Evolutionary conservation across 2,888 invertebrate genomes (phyloP).

Genomic region (Campaea margaritaria): DNA sequence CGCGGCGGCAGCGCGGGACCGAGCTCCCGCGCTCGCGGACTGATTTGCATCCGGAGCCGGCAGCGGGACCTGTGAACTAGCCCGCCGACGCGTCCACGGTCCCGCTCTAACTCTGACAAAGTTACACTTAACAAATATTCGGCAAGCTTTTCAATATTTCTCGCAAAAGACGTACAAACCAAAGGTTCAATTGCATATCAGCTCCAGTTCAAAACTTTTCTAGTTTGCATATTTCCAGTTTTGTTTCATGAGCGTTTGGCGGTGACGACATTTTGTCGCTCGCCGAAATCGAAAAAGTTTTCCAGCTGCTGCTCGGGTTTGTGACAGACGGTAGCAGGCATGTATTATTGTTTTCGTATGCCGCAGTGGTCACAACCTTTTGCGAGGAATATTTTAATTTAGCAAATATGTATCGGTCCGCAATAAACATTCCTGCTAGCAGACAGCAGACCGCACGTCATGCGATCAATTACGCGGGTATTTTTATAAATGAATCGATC

Average conservation of each 20-base stretch:
- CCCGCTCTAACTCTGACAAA: slow-evolving; percentile 2
- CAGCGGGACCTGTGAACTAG: background rate
- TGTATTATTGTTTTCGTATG: no score
- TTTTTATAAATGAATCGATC: slow-evolving; percentile 24
- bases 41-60: slow-evolving; percentile 23
- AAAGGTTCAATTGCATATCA: background rate
- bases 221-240: slow-evolving; percentile 1
- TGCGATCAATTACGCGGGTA: slow-evolving; percentile 19
- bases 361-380: no score
- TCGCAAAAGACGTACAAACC: background rate
- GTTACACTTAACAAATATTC: slow-evolving; percentile 7
- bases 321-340: background rate
- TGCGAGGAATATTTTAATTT: no score
- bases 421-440: slow-evolving; percentile 11
- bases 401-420: background rate
- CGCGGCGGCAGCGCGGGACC: slow-evolving; percentile 2
- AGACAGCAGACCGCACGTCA: slow-evolving; percentile 9
- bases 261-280: background rate
- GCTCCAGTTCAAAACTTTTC: slow-evolving; percentile 11
- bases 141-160: background rate
- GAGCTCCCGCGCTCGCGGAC: slow-evolving; percentile 13
- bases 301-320: background rate
- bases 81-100: background rate
- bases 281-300: no score
- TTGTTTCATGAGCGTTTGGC: background rate